These are phyloP conservation scores for Acanthosepion pharaonis DNA, from an alignment of 2,888 invertebrate genomes.

Conservation along the genomic window DNA sequence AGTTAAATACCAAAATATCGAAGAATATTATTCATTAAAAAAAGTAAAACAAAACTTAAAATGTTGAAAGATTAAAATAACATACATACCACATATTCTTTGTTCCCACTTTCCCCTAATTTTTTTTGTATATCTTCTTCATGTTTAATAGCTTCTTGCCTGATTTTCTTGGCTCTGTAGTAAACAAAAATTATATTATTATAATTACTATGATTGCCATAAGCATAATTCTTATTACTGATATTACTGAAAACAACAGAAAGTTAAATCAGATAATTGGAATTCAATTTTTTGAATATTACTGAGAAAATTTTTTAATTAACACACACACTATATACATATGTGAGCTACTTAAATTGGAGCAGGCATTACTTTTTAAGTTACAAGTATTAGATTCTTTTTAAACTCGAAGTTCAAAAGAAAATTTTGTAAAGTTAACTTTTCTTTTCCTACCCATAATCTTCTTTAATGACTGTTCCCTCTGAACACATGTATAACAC, in stretches of 20 bases:
- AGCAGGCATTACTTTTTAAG: too few relatives aligned
- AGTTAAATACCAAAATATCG: not conserved
- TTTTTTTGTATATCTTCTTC: constrained; percentile 49
- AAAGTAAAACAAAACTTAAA: not conserved
- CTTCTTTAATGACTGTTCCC: too few relatives aligned
- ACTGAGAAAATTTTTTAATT: too few relatives aligned
- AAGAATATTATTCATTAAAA: not conserved
- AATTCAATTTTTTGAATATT: too few relatives aligned
- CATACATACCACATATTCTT: constrained; percentile 51
- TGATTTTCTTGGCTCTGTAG: constrained; percentile 49
- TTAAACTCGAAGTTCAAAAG: too few relatives aligned
- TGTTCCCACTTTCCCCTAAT: constrained; percentile 48
- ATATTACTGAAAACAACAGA: not conserved
- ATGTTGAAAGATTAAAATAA: not conserved
- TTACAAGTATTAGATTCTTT: too few relatives aligned
- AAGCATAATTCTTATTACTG: not conserved
- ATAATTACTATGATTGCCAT: not conserved
- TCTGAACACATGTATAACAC: too few relatives aligned
- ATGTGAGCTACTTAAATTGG: too few relatives aligned
- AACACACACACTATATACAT: too few relatives aligned
- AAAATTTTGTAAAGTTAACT: too few relatives aligned
- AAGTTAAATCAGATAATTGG: too few relatives aligned
- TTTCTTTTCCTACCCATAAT: too few relatives aligned
- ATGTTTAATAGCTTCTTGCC: constrained; percentile 51
- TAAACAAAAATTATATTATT: not conserved